Conservation (phyloP, 2,888 invertebrate species). For the Volucella inflata region DNA sequence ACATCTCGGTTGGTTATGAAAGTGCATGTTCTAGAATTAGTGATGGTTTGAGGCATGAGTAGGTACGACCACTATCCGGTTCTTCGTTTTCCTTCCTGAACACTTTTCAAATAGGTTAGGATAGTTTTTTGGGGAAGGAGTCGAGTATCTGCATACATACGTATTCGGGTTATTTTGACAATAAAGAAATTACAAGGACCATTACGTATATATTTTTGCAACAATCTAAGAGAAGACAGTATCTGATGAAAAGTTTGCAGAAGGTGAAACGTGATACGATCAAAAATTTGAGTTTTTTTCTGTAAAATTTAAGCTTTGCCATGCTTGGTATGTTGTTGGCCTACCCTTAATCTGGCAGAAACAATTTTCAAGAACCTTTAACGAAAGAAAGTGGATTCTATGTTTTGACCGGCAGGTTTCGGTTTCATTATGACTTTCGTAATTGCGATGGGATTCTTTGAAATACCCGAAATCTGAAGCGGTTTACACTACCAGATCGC, state of each 20-base stretch:
- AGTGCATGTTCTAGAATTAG: background rate
- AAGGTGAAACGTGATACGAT: slow-evolving; percentile 27
- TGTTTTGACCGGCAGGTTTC: too few species aligned
- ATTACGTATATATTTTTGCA: background rate
- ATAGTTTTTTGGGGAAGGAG: background rate
- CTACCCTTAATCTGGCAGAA: too few species aligned
- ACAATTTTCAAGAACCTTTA: too few species aligned
- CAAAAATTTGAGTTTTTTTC: slow-evolving; percentile 26
- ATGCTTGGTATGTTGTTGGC: background rate
- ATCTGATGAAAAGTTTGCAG: slow-evolving; percentile 24
- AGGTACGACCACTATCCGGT: too few species aligned
- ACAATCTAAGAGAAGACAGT: background rate
- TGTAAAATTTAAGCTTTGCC: slow-evolving; percentile 1
- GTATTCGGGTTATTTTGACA: slow-evolving; percentile 40
- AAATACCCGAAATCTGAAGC: too few species aligned
- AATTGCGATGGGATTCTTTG: too few species aligned
- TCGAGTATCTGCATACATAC: background rate
- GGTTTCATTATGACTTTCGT: too few species aligned
- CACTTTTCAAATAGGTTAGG: background rate
- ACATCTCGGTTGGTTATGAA: slow-evolving; percentile 30
- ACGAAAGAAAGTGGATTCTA: too few species aligned
- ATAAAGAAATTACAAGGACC: slow-evolving; percentile 17
- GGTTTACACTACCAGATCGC: too few species aligned
- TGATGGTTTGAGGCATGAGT: background rate
- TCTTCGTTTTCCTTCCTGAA: background rate